A percentile compares a stretch with the other conserved stretches of the same genome.
phyloP scores from a whole-genome alignment of 2,113 vertebrate species.

The Rhabdomys dilectus region DNA sequence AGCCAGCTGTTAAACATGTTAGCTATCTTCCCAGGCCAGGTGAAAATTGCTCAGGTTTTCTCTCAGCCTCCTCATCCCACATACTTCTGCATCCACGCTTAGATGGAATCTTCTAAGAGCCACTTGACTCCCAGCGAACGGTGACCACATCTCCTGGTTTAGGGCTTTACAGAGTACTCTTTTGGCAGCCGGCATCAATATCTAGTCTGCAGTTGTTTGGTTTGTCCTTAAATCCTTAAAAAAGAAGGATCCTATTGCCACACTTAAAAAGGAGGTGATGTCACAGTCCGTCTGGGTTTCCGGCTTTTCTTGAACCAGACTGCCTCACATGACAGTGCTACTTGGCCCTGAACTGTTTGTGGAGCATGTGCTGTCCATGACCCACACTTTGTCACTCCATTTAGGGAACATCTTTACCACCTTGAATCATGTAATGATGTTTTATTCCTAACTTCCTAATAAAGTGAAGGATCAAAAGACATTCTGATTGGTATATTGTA shows the following conservation, averaged over 20 bases:
- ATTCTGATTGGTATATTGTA: background rate
- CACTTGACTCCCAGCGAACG: conserved; percentile 20
- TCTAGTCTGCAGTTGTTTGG: background rate
- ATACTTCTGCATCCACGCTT: background rate
- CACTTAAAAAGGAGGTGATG: conserved; percentile 1
- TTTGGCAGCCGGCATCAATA: background rate
- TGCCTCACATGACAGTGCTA: background rate
- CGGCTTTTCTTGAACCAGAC: conserved; percentile 1
- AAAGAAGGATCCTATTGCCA: background rate
- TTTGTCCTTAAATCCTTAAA: background rate
- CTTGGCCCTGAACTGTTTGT: background rate
- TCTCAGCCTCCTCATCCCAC: background rate
- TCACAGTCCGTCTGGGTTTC: background rate
- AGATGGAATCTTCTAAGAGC: conserved; percentile 12
- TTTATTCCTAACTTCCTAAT: background rate
- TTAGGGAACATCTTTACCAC: background rate
- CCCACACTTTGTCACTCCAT: background rate
- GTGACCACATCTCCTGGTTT: background rate
- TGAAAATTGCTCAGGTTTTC: background rate
- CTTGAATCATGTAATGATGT: background rate
- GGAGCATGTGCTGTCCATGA: background rate
- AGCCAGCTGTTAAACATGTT: background rate
- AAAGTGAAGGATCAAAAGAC: background rate
- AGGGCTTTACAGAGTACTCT: background rate
- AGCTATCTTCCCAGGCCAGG: background rate